Conservation (phyloP, 2,888 invertebrate species). For the Lobophora halterata region DNA sequence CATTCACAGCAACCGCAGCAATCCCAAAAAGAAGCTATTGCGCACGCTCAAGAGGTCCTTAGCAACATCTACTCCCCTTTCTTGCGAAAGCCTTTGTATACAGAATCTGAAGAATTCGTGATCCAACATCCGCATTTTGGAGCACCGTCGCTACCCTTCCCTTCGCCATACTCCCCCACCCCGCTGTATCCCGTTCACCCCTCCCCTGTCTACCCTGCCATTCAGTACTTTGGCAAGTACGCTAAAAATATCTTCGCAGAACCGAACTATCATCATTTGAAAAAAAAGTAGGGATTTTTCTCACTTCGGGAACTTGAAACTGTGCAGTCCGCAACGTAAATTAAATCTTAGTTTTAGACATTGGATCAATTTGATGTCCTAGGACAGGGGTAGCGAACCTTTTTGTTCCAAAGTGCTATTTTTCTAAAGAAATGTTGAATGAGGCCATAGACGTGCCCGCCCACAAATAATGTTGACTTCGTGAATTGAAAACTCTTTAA, state of each 20-base stretch:
- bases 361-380: no score
- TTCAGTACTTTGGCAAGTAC: slow-evolving; percentile 23
- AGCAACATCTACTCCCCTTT: slow-evolving; percentile 11
- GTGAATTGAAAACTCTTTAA: no score
- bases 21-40: slow-evolving; percentile 7
- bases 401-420: no score
- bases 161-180: slow-evolving; percentile 31
- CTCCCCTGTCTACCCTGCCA: slow-evolving; percentile 9
- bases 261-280: slow-evolving; percentile 3
- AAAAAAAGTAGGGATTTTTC: slow-evolving; percentile 12
- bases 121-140: slow-evolving; percentile 21
- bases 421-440: no score
- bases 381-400: no score
- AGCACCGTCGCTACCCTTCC: slow-evolving; percentile 42
- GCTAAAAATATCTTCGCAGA: slow-evolving; percentile 15
- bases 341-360: no score
- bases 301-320: background rate
- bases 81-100: slow-evolving; percentile 8
- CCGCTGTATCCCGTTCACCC: slow-evolving; percentile 11
- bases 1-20: background rate
- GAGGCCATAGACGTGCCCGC: no score
- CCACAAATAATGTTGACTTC: no score
- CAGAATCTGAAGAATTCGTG: slow-evolving; percentile 21
- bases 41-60: slow-evolving; percentile 12
- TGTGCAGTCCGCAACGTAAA: no score